Conservation (phyloP, 2,888 invertebrate genomes). For the Dendrolimus pini region DNA sequence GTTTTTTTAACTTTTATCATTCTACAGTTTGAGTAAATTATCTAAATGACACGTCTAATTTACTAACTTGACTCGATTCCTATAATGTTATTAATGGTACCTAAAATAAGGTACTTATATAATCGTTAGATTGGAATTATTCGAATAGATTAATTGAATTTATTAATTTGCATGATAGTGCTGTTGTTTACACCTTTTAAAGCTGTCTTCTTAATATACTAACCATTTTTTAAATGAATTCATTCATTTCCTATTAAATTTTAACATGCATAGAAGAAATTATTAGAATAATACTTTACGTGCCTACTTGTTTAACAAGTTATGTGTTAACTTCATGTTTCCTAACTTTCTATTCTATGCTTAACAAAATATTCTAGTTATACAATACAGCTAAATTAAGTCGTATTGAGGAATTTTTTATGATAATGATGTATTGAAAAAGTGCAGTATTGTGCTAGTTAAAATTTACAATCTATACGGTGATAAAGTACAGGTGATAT, state of each 20-base stretch:
- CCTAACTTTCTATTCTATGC: background rate
- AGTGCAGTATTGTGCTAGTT: background rate
- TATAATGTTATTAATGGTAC: slow-evolving; percentile 23
- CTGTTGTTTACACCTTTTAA: slow-evolving; percentile 19
- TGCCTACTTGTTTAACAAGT: background rate
- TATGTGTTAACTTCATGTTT: background rate
- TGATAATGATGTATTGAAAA: background rate
- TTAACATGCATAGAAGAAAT: background rate
- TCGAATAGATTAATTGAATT: slow-evolving; percentile 29
- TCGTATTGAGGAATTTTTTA: background rate
- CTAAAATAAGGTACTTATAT: slow-evolving; percentile 9
- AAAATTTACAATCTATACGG: background rate
- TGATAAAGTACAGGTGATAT: background rate
- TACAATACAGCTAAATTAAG: background rate
- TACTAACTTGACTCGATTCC: slow-evolving; percentile 36
- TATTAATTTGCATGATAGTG: slow-evolving; percentile 21
- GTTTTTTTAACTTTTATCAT: slow-evolving; percentile 34
- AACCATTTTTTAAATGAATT: background rate
- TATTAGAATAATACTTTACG: too few species aligned
- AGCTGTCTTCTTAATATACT: slow-evolving; percentile 8
- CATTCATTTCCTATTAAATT: background rate
- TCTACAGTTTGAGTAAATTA: slow-evolving; percentile 52
- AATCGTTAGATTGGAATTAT: slow-evolving; percentile 11
- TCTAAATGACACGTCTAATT: slow-evolving; percentile 59
- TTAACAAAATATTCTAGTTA: background rate